Evolutionary conservation across 2,797 vertebrate species (phyloP), one percentile per base, ranked within the genome.

Genomic region (Astyanax mexicanus): DNA sequence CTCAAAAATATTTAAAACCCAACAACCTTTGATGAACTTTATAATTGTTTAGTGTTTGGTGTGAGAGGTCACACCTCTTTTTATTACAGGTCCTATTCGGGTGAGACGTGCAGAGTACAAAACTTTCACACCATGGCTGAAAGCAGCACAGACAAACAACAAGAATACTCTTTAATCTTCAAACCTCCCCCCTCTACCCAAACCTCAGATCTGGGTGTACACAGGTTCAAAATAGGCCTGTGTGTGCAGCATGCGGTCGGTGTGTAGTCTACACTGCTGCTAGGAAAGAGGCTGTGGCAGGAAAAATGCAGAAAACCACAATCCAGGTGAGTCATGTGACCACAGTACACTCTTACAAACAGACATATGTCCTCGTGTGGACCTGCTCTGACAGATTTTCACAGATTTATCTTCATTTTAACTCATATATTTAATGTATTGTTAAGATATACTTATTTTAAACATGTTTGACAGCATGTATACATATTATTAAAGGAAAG

Each of bases 271-370:
- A 21, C 5, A 72, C 17, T 71, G 13, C 42, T 84, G 71, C 73
- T 57, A 77, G 72, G 77, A 76, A 71, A 65, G 62, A 61, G 35
- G 23, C 23, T 1, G 40, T 69, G 72, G 65, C 82, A 79, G 79
- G 79, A 84, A 84, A 77, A 6, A n/a, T 29, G 66, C 69, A 57
- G 23, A 23, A n/a, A 40, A 79, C 77, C 80, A 65, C 82, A 78
- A 75, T 73, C 69, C 82, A 81, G 82, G 82, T 84, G 68, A 81
- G 44, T 37, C 61, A 76, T 12, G 12, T 75, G 51, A 70, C 65
- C 52, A 37, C 49, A 8, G 21, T 49, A 58, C 27, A 6, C 40
- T 17, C 55, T 23, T 29, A 38, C 51, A 58, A 72, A 23, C 35
- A 51, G 42, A 69, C 72, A 76, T 49, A 44, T 51, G 13, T 51